These are phyloP conservation scores for Bufotes viridis DNA, from an alignment of 2,797 vertebrate genomes.

Conservation along the genomic window DNA sequence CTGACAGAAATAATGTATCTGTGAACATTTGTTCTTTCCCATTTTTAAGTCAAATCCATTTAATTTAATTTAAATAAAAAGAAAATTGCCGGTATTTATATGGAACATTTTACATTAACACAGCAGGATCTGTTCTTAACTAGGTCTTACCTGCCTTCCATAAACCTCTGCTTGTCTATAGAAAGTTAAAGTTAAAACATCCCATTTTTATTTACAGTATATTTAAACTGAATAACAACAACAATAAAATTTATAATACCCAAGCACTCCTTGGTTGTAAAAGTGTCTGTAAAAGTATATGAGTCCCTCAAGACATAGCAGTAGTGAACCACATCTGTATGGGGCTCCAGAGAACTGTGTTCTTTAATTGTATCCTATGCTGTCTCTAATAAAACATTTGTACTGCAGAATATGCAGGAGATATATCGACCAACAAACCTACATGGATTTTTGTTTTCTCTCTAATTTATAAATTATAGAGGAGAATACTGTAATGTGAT, in stretches of 20 bases:
- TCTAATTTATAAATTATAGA: slow-evolving; percentile 17
- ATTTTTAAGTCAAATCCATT: background rate
- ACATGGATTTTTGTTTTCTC: background rate
- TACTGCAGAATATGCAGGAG: slow-evolving; percentile 19
- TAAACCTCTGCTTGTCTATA: slow-evolving; percentile 32
- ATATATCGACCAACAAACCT: slow-evolving; percentile 25
- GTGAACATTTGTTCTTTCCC: background rate
- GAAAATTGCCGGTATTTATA: slow-evolving; percentile 26
- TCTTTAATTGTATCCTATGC: slow-evolving; percentile 46
- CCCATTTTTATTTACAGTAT: slow-evolving; percentile 60
- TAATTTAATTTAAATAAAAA: background rate
- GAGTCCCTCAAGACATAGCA: slow-evolving; percentile 58
- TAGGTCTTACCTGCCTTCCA: background rate
- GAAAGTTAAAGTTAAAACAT: slow-evolving; percentile 52
- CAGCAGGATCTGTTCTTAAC: background rate
- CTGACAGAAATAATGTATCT: background rate
- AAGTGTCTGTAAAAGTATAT: slow-evolving; percentile 61
- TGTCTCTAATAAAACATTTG: slow-evolving; percentile 47
- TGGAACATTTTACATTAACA: background rate
- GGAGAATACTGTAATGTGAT: background rate
- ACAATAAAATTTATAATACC: slow-evolving; percentile 61
- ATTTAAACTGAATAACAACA: slow-evolving; percentile 63
- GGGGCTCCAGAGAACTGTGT: slow-evolving; percentile 23
- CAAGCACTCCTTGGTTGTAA: slow-evolving; percentile 54
- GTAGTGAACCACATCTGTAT: slow-evolving; percentile 57